A percentile compares a stretch with the other conserved stretches of the same genome.
Evolutionary conservation across 2,888 invertebrate genomes (phyloP).

Genomic region (Oxystoma pomonae): DNA sequence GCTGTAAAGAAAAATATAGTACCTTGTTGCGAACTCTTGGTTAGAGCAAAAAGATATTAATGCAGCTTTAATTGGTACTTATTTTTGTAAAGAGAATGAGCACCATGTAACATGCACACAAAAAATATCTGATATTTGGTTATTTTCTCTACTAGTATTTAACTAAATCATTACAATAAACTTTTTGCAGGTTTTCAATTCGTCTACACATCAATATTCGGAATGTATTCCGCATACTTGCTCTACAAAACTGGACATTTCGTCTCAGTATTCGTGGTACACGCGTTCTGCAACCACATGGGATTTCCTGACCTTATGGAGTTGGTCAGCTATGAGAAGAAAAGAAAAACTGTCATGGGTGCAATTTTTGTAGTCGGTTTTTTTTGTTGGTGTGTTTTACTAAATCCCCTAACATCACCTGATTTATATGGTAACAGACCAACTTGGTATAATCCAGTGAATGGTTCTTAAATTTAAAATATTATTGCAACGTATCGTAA

Average conservation of each 20-base stretch:
- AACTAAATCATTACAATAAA: no score
- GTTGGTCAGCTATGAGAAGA: constrained; percentile 54
- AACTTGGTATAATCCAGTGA: constrained; percentile 29
- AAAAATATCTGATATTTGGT: no score
- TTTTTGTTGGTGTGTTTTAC: constrained; percentile 68
- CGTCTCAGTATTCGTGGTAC: constrained; percentile 80
- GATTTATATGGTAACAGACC: constrained; percentile 40
- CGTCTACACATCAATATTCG: constrained; percentile 87
- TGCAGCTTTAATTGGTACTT: no score
- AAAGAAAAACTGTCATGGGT: constrained; percentile 59
- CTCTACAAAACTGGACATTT: constrained; percentile 90
- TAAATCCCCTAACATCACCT: constrained; percentile 73
- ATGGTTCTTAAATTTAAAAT: no score
- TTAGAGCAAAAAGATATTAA: no score
- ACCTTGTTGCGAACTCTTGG: no score
- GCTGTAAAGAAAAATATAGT: no score
- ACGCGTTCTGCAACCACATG: constrained; percentile 96
- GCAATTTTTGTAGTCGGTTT: constrained; percentile 72
- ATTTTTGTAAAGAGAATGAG: no score
- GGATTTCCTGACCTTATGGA: constrained; percentile 87
- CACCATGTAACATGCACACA: no score
- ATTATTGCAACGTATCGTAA: no score
- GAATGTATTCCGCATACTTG: constrained; percentile 89
- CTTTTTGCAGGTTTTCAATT: constrained; percentile 76
- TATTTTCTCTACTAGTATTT: no score